phyloP scores from a whole-genome alignment of 2,797 vertebrate species.

The Eleutherodactylus coqui region DNA sequence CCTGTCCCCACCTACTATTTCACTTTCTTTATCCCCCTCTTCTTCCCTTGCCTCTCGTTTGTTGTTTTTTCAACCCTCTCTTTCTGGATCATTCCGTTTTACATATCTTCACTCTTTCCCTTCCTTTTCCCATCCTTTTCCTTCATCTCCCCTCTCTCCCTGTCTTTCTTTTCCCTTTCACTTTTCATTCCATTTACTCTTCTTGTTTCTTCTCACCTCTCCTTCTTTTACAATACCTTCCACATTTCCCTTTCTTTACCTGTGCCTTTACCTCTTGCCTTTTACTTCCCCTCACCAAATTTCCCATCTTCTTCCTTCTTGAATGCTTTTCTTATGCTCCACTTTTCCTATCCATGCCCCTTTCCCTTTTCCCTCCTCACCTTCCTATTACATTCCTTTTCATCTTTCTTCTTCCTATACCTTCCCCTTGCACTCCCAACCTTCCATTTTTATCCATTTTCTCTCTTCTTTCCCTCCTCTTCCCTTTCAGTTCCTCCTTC shows the following conservation, averaged over 20 bases:
- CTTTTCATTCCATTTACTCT: background rate
- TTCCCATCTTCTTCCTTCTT: too few species aligned
- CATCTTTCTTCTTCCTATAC: too few species aligned
- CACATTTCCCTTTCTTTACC: too few species aligned
- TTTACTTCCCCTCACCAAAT: too few species aligned
- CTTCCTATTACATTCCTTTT: too few species aligned
- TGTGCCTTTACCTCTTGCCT: too few species aligned
- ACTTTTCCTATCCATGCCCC: too few species aligned
- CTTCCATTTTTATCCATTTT: too few species aligned
- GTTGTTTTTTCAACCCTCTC: background rate
- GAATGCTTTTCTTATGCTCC: too few species aligned
- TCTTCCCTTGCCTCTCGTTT: background rate
- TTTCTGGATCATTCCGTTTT: background rate
- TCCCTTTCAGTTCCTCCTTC: background rate
- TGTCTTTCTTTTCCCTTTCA: background rate
- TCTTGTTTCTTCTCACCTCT: background rate
- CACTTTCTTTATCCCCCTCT: background rate
- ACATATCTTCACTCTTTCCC: background rate
- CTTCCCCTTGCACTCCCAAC: too few species aligned
- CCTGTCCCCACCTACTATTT: background rate
- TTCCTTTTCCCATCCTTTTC: too few species aligned
- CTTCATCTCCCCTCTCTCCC: background rate
- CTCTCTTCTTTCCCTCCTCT: too few species aligned
- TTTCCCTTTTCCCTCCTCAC: background rate
- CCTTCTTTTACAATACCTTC: background rate